Conservation (phyloP, 1,140 invertebrate species). For the Drosophila nasuta region DNA sequence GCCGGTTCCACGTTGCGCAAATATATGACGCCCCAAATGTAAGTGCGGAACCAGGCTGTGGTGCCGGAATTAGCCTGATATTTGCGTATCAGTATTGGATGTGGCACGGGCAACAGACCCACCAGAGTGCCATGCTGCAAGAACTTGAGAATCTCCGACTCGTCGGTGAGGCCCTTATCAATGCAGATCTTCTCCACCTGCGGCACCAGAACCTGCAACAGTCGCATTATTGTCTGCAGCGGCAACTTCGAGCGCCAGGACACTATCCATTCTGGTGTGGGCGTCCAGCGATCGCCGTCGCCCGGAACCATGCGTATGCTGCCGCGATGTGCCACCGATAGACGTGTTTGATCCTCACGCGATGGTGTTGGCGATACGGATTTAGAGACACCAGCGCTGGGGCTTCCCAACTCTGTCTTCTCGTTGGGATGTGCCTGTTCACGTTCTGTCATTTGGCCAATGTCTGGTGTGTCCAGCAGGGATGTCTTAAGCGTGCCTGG, state of each 20-base stretch:
- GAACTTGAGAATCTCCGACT: constrained; percentile 99
- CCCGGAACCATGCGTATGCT: constrained; percentile 82
- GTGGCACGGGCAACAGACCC: constrained; percentile 98
- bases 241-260: constrained; percentile 99
- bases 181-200: constrained; percentile 99
- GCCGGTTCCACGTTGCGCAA: constrained; percentile 99
- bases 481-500: constrained; percentile 96
- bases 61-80: constrained; percentile 99
- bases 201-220: constrained; percentile 98
- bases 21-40: constrained; percentile 99
- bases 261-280: constrained; percentile 96
- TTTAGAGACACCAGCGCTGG: constrained; percentile 45
- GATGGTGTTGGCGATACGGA: constrained; percentile 59
- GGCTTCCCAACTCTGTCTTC: constrained; percentile 43
- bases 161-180: constrained; percentile 99
- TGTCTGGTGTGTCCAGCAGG: constrained; percentile 93
- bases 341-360: constrained; percentile 61
- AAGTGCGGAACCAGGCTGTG: constrained; percentile 99
- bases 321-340: constrained; percentile 80
- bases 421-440: constrained; percentile 92
- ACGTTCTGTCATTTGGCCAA: constrained; percentile 95
- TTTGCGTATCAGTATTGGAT: constrained; percentile 99
- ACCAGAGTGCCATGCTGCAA: constrained; percentile 99
- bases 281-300: constrained; percentile 88
- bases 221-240: constrained; percentile 99